phyloP scores from a whole-genome alignment of 2,888 invertebrate genomes.

The Drosophila phalerata region DNA sequence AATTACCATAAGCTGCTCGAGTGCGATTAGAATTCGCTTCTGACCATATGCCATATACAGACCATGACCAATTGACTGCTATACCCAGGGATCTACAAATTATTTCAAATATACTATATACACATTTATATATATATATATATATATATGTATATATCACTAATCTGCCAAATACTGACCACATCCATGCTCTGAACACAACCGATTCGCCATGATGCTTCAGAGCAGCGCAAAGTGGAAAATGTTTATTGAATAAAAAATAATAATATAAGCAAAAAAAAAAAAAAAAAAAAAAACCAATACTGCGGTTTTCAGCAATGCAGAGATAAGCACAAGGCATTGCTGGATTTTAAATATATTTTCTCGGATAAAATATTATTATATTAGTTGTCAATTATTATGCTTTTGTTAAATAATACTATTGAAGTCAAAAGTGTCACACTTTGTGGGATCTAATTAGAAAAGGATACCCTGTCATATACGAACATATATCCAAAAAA shows the following conservation, averaged over 20 bases:
- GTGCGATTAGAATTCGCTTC: conserved; percentile 54
- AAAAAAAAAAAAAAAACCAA: conserved; percentile 12
- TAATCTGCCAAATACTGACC: conserved; percentile 56
- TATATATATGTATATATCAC: conserved; percentile 22
- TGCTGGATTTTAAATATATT: too few relatives aligned
- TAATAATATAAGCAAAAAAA: conserved; percentile 10
- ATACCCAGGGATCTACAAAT: background rate
- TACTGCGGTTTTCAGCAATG: conserved; percentile 45
- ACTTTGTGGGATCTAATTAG: background rate
- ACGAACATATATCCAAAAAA: background rate
- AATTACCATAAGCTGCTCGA: conserved; percentile 63
- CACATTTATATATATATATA: too few relatives aligned
- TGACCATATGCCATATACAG: conserved; percentile 35
- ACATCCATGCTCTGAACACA: background rate
- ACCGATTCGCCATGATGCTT: conserved; percentile 17
- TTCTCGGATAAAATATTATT: too few relatives aligned
- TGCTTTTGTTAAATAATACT: too few relatives aligned
- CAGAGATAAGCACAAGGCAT: conserved; percentile 44
- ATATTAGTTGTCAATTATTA: too few relatives aligned
- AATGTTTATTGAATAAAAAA: conserved; percentile 9
- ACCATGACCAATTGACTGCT: conserved; percentile 58
- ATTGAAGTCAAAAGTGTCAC: too few relatives aligned
- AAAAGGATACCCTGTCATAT: too few relatives aligned
- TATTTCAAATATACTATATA: too few relatives aligned
- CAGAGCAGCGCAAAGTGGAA: background rate